Evolutionary conservation across 1,140 invertebrate genomes (phyloP).

Genomic region (Drosophila ironensis): DNA sequence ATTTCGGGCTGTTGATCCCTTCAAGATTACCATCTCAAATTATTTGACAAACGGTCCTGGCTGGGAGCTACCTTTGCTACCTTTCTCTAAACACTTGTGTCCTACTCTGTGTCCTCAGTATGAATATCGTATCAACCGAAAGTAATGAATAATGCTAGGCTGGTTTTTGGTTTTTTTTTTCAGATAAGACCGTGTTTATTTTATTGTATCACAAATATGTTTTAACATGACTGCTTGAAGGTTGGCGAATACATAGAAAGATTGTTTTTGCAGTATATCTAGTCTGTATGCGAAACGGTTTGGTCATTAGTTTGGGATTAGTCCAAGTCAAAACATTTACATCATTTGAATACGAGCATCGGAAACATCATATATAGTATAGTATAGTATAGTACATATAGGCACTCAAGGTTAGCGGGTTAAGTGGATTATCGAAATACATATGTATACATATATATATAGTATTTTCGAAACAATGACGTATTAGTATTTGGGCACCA

Average conservation of each 20-base stretch:
- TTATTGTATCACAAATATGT: constrained; percentile 80
- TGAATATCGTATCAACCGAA: constrained; percentile 67
- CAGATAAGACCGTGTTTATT: constrained; percentile 56
- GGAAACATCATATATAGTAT: constrained; percentile 21
- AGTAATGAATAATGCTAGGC: constrained; percentile 26
- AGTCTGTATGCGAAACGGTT: constrained; percentile 53
- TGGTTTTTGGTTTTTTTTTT: constrained; percentile 22
- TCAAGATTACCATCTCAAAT: not conserved
- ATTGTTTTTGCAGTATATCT: constrained; percentile 31
- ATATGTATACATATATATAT: constrained; percentile 10
- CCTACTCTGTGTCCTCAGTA: constrained; percentile 30
- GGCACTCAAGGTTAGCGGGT: constrained; percentile 55
- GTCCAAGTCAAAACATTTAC: constrained; percentile 61
- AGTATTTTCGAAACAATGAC: constrained; percentile 31
- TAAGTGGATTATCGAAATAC: constrained; percentile 34
- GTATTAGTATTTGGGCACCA: constrained; percentile 32
- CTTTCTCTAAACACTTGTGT: not conserved
- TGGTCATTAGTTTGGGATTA: constrained; percentile 65
- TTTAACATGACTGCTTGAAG: constrained; percentile 60
- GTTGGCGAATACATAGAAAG: constrained; percentile 48
- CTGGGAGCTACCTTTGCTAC: not conserved
- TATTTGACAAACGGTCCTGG: constrained; percentile 11
- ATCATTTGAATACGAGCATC: constrained; percentile 49
- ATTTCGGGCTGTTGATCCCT: not conserved
- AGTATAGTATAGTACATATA: too few species aligned